Evolutionary conservation across 1,140 invertebrate genomes (phyloP), one percentile per base, ranked within the genome.

Genomic region (Akabosia matsudoensis): DNA sequence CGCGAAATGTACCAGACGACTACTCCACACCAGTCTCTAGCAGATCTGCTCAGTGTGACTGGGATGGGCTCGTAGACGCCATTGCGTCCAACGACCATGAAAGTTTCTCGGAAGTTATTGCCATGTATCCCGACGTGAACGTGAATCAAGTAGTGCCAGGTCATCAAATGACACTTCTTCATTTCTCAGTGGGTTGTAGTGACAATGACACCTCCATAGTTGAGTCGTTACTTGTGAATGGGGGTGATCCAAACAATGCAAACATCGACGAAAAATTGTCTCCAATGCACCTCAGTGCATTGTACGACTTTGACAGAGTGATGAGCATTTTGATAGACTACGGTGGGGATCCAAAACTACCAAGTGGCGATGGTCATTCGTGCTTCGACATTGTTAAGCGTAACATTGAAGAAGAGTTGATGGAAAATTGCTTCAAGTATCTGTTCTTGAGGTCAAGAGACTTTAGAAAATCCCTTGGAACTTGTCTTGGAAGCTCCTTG

Each of bases 231-330:
- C 26, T 81, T 0, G 26, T 73, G 18, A 13, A 54, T 26, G 79
- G 78, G 7, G 76, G 56, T 30, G 64, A 81, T 70, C 77, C 79
- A 31, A 81, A 81, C 37, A 75, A 56, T 64, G 26, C 33, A 2
- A 30, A 76, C 16, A 73, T 70, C 24, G 61, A 52, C 7, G 80
- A 79, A 0, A 54, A 33, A 13, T 16, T 79, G 0, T 78, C 80
- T 18, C 80, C 80, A 1, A 14, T 79, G 1, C 80, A 81, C 54
- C 22, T 81, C 1, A 79, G 77, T 70, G 64, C 78, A 24, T 7
- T 78, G 2, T 76, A 77, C 24, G 79, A 79, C 24, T 79, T 33
- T 73, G 75, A 77, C 33, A 30, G 31, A 2, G 71, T 79, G 0
- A 0, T 79, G 33, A 33, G 76, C 22, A 1, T 77, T 24, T 45